These are phyloP conservation scores for Agrochola circellaris DNA, from an alignment of 2,888 invertebrate species.

Conservation along the genomic window DNA sequence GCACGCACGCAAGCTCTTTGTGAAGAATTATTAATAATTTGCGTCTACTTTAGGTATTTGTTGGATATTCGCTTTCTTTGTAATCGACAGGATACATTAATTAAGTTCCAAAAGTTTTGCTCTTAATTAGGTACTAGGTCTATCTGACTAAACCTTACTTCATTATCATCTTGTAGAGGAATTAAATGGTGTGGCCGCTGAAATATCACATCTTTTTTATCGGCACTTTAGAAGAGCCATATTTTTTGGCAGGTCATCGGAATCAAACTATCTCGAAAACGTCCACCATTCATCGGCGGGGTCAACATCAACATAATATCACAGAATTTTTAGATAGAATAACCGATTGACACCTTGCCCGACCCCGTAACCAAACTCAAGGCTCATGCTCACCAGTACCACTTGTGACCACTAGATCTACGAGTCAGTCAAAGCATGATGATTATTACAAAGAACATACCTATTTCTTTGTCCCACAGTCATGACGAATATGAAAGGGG, in stretches of 20 bases:
- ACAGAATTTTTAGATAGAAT: not conserved
- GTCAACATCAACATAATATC: not conserved
- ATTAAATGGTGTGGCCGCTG: not conserved
- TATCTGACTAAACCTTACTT: not conserved
- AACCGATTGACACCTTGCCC: not conserved
- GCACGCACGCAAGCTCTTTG: constrained; percentile 56
- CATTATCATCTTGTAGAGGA: not conserved
- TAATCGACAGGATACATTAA: constrained; percentile 15
- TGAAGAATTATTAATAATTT: constrained; percentile 24
- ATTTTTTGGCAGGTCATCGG: not conserved
- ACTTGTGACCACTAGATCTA: not conserved
- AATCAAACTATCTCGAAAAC: not conserved
- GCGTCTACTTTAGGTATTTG: constrained; percentile 9
- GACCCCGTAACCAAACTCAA: not conserved
- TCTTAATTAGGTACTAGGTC: not conserved
- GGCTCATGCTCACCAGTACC: not conserved
- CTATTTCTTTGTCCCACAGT: no score
- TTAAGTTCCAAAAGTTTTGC: not conserved
- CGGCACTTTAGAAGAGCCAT: not conserved
- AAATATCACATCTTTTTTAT: not conserved
- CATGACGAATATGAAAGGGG: not conserved
- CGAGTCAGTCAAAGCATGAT: not conserved
- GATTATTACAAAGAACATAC: not conserved
- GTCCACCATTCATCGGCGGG: not conserved
- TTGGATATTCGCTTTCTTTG: constrained; percentile 5